Base-by-base conservation (phyloP, 2,888 invertebrate species). In the Phorcus lineatus region DNA sequence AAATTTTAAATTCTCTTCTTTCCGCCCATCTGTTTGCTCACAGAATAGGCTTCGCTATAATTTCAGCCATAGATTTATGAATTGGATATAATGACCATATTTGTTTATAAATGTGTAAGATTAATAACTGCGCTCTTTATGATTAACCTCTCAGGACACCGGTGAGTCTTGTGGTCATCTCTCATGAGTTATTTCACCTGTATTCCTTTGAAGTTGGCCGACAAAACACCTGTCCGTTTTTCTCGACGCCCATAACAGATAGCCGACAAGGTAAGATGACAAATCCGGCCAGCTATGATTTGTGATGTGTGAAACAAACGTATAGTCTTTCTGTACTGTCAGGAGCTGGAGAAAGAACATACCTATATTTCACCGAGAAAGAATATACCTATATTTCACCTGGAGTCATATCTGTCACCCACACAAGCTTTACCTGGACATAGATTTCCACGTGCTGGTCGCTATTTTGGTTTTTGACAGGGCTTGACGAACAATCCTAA, bases 161-260 rank as follows among this genome's bases (percentile, higher is more conserved):
- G 62, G 62, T 62, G 62, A 62, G 28, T 62, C 62, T 22, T 16
- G 16, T n/a, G 62, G 62, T 62, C 62, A 62, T 47, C 28, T 62
- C 62, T 62, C 62, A 62, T 62, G 62, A 62, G 24, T 62, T 62
- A 62, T 62, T 24, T 62, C 17, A 62, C 62, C 62, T 24, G 62
- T n/a, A 24, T 28, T 13, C 62, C 62, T 62, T 62, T 62, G 62
- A 62, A 62, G 62, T 62, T 62, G n/a, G n/a, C 62, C 62, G 62
- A 16, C 22, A 62, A 62, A 62, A 62, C 62, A 62, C 62, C 62
- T 62, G 62, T 62, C 62, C 62, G 62, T 62, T 62, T 28, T 28
- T 28, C 62, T 16, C 24, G 62, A 62, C 62, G 62, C 62, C 62
- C 62, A 24, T 62, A 62, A 62, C 62, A 62, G 28, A 62, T 28